Evolutionary conservation across 2,113 vertebrate genomes (phyloP), one percentile per base, ranked within the genome.

Genomic region (Pantherophis guttatus): DNA sequence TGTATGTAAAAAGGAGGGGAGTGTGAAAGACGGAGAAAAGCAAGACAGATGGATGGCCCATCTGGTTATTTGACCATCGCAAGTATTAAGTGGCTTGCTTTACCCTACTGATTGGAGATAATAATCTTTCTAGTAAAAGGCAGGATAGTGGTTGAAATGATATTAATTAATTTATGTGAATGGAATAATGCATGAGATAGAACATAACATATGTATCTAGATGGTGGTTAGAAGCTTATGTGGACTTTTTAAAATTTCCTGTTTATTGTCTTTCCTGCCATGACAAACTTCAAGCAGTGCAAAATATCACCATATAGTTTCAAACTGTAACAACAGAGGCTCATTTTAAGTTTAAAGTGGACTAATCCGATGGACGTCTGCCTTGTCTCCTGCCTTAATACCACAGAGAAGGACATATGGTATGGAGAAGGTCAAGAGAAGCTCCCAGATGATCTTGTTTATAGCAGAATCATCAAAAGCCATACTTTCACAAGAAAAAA

Each of bases 321-420:
- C 87, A 91, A 85, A 93, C 54, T 92, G 10, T 62, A 89, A 50
- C 6, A 44, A 21, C 2, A 7, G n/a, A 65, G 0, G 0, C 86
- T 48, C 1, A 53, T 93, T 81, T 90, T 86, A 90, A 59, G 44
- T 93, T 48, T 0, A 0, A 15, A 57, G 54, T 91, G 87, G 87
- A 87, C 53, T 33, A 92, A 81, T 87, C 0, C 0, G 50, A 6
- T 21, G 13, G 62, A 1, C 0, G 53, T 21, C 70, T 0, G 2
- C 58, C 44, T 53, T 94, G n/a, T 44, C 11, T 0, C 0, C 0
- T 94, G 0, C 0, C 65, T 8, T 92, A 0, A 0, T 0, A 0
- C 26, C 15, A 12, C 92, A 88, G 44, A 33, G 53, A 57, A 48
- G 87, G 1, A 8, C 89, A 8, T 1, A 3, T 70, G 91, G 65